Evolutionary conservation across 2,888 invertebrate genomes (phyloP).

Genomic region (Lasioglossum marginatum): DNA sequence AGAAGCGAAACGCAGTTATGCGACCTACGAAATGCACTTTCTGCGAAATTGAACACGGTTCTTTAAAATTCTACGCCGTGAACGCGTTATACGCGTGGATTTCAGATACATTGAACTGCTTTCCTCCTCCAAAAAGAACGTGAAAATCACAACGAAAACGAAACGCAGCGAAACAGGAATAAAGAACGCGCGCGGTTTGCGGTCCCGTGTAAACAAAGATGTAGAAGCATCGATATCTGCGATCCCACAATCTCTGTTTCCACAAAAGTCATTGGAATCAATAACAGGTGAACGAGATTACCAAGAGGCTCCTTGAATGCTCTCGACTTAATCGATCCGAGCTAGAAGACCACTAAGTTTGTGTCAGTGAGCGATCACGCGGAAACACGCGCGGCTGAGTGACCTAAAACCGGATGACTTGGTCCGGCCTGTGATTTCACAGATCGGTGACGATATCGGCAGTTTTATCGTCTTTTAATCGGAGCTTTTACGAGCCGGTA

Average conservation of each 20-base stretch:
- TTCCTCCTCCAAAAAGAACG: not conserved
- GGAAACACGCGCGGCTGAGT: not conserved
- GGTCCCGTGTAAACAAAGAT: not conserved
- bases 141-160: not conserved
- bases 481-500: not conserved
- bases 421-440: not conserved
- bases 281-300: slow-evolving; percentile 30
- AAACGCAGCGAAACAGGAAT: not conserved
- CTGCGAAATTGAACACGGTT: slow-evolving; percentile 30
- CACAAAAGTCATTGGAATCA: not conserved
- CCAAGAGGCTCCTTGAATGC: not conserved
- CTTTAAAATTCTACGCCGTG: slow-evolving; percentile 29
- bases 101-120: not conserved
- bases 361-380: slow-evolving; percentile 2
- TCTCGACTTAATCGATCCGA: not conserved
- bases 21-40: not conserved
- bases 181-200: not conserved
- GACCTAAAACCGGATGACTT: slow-evolving; percentile 1
- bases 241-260: slow-evolving; percentile 24
- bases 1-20: slow-evolving; percentile 23
- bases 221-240: slow-evolving; percentile 4
- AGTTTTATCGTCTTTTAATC: slow-evolving; percentile 4
- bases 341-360: not conserved
- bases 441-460: not conserved
- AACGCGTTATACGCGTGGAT: not conserved